Conservation (phyloP, 2,113 vertebrate species). For the Peromyscus maniculatus region DNA sequence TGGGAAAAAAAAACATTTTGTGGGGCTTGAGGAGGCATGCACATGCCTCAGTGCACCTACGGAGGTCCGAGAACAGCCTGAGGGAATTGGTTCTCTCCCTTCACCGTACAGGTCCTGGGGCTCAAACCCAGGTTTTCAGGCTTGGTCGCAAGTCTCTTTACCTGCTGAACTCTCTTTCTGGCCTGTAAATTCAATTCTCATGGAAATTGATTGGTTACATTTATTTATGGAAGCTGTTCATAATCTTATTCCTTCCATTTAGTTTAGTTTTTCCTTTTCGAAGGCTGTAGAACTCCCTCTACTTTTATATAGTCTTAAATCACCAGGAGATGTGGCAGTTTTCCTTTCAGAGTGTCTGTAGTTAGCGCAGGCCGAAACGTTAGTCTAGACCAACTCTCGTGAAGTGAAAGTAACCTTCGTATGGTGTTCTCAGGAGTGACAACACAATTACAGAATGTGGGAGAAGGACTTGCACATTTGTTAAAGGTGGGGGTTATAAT, state of each 20-base stretch:
- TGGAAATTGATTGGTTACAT: constrained; percentile 36
- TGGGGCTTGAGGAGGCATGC: neutral
- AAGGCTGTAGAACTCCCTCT: neutral
- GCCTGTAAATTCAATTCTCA: constrained; percentile 52
- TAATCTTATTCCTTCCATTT: constrained; percentile 33
- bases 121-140: neutral
- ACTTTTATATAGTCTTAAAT: constrained; percentile 58
- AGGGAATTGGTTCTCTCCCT: neutral
- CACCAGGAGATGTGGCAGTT: neutral
- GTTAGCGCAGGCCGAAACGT: constrained; percentile 11
- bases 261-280: constrained; percentile 34
- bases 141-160: neutral
- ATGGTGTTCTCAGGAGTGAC: constrained; percentile 33
- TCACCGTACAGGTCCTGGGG: neutral
- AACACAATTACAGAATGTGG: constrained; percentile 45
- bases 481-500: constrained; percentile 6
- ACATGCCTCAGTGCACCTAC: neutral
- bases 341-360: neutral
- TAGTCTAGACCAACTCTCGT: constrained; percentile 22
- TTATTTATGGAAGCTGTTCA: constrained; percentile 39
- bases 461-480: neutral
- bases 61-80: neutral
- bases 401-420: constrained; percentile 4
- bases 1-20: neutral
- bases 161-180: neutral